Conservation (phyloP, 2,797 vertebrate species). For the Busarellus nigricollis region DNA sequence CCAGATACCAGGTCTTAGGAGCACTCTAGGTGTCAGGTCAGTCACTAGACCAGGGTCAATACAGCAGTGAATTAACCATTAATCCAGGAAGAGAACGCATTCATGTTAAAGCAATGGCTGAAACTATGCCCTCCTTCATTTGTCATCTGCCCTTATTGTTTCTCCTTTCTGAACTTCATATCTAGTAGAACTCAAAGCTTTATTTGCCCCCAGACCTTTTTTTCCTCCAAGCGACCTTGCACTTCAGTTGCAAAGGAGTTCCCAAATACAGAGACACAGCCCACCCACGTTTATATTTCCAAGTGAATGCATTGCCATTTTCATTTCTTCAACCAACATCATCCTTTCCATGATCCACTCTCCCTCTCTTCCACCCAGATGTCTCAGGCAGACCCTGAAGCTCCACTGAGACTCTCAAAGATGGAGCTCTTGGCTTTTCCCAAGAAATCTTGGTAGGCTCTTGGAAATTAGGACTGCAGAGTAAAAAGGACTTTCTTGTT, state of each 20-base stretch:
- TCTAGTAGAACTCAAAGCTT: neutral
- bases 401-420: neutral
- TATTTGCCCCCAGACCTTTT: neutral
- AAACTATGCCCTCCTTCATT: neutral
- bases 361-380: neutral
- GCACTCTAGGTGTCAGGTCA: neutral
- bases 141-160: neutral
- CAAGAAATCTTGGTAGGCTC: neutral
- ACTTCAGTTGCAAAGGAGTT: neutral
- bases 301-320: neutral
- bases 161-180: neutral
- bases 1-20: neutral
- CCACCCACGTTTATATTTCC: neutral
- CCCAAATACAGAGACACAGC: neutral
- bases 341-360: conserved; percentile 4
- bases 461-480: neutral
- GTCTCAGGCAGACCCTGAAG: neutral
- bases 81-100: neutral
- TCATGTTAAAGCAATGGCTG: neutral
- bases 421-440: neutral
- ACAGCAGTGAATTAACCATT: neutral
- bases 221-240: neutral
- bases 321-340: neutral
- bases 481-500: neutral
- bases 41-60: neutral